phyloP scores from a whole-genome alignment of 1,140 invertebrate species.

The Hycleus phaleratus region DNA sequence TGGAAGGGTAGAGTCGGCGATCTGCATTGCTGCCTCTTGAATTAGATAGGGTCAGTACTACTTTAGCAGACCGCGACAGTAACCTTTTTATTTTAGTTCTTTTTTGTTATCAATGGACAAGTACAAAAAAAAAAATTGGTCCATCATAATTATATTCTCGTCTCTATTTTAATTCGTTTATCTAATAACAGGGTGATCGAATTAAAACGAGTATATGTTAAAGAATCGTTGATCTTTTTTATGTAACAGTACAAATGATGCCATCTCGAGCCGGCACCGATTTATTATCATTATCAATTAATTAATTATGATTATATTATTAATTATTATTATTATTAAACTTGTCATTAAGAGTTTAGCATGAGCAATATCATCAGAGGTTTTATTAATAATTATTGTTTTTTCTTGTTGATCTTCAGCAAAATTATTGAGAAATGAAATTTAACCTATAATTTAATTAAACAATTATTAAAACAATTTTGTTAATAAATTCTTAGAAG shows the following conservation, averaged over 20 bases:
- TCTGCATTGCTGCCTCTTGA: slow-evolving; percentile 34
- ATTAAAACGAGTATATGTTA: slow-evolving; percentile 13
- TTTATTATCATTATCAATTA: slow-evolving; percentile 28
- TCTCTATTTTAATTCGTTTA: neutral
- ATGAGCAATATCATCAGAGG: slow-evolving; percentile 32
- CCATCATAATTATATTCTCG: neutral
- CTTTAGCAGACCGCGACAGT: slow-evolving; percentile 32
- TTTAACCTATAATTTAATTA: no score
- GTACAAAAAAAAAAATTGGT: neutral
- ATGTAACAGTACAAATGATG: slow-evolving; percentile 34
- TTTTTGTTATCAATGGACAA: slow-evolving; percentile 12
- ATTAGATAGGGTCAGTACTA: slow-evolving; percentile 32
- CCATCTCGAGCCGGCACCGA: slow-evolving; percentile 24
- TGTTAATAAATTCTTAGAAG: no score
- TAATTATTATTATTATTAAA: slow-evolving; percentile 31
- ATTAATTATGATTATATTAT: neutral
- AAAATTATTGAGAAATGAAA: no score
- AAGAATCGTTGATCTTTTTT: no score
- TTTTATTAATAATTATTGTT: slow-evolving; percentile 21
- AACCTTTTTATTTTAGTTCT: slow-evolving; percentile 13
- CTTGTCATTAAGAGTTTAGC: slow-evolving; percentile 32
- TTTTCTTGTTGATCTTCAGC: no score
- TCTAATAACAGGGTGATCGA: slow-evolving; percentile 12
- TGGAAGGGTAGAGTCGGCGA: slow-evolving; percentile 15
- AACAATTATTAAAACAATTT: no score